Conservation (phyloP, 2,797 vertebrate genomes). For the Cirrhinus mrigala region DNA sequence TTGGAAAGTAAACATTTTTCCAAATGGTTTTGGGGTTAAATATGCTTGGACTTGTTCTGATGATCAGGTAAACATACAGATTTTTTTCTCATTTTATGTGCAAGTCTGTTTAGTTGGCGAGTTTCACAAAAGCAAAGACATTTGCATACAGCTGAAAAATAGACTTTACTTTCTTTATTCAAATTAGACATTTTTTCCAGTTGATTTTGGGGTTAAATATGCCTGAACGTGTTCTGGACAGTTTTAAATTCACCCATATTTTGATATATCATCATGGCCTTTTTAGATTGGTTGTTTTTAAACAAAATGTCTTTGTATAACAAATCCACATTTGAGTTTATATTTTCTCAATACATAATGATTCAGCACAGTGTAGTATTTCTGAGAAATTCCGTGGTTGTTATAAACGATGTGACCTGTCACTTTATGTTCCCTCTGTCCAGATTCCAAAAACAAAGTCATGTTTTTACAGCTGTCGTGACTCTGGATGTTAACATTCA, state of each 20-base stretch:
- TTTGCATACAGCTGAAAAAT: background rate
- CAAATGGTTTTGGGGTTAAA: background rate
- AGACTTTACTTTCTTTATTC: background rate
- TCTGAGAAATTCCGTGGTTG: background rate
- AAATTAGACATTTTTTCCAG: background rate
- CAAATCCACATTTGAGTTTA: background rate
- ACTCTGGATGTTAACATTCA: slow-evolving; percentile 20
- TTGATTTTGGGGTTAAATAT: background rate
- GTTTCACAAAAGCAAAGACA: background rate
- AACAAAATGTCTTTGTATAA: background rate
- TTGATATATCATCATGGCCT: background rate
- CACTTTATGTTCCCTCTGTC: slow-evolving; percentile 13
- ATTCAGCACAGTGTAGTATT: background rate
- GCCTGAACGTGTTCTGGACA: background rate
- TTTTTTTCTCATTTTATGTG: background rate
- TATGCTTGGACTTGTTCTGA: background rate
- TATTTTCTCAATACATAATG: background rate
- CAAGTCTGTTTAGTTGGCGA: background rate
- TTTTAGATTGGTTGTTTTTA: background rate
- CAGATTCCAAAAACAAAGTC: slow-evolving; percentile 17
- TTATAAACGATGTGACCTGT: slow-evolving; percentile 23
- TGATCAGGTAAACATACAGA: too few species aligned
- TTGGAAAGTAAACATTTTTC: background rate
- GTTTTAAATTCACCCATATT: background rate
- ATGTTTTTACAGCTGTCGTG: slow-evolving; percentile 56